Evolutionary conservation across 2,888 invertebrate genomes (phyloP).

Genomic region (Noctua janthe): DNA sequence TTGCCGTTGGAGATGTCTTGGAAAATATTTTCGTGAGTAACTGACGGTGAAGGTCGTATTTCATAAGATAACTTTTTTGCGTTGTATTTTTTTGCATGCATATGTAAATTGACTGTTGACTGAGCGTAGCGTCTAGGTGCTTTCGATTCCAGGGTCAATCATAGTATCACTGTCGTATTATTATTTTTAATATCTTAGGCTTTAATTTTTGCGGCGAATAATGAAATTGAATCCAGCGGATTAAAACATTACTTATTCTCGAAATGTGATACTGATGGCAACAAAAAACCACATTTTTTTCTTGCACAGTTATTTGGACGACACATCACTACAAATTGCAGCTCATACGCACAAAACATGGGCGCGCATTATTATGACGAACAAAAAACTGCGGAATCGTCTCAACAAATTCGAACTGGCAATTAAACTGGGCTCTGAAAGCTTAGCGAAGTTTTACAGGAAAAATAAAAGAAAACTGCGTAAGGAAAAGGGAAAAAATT

Average conservation of each 20-base stretch:
- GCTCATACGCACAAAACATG: slow-evolving; percentile 74
- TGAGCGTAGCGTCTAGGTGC: background rate
- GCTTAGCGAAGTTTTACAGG: slow-evolving; percentile 76
- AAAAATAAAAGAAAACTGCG: slow-evolving; percentile 73
- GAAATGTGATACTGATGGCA: background rate
- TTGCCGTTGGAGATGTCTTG: slow-evolving; percentile 86
- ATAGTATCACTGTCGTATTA: no score
- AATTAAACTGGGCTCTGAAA: slow-evolving; percentile 78
- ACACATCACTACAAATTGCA: slow-evolving; percentile 76
- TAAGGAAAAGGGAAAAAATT: slow-evolving; percentile 72
- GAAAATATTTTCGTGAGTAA: slow-evolving; percentile 87
- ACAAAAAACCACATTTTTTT: background rate
- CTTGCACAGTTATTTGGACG: slow-evolving; percentile 79
- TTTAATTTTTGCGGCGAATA: background rate
- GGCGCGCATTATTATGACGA: slow-evolving; percentile 78
- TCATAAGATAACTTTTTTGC: slow-evolving; percentile 51
- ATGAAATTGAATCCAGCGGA: background rate
- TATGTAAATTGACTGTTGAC: background rate
- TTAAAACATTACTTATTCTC: background rate
- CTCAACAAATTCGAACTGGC: slow-evolving; percentile 80
- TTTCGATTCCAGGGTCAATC: background rate
- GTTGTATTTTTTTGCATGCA: background rate
- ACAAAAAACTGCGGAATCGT: slow-evolving; percentile 75
- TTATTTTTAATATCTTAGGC: no score
- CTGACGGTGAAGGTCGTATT: slow-evolving; percentile 51